A percentile compares a stretch with the other conserved stretches of the same genome.
Conservation (phyloP, 1,140 invertebrate species). For the Leptopilina boulardi region DNA sequence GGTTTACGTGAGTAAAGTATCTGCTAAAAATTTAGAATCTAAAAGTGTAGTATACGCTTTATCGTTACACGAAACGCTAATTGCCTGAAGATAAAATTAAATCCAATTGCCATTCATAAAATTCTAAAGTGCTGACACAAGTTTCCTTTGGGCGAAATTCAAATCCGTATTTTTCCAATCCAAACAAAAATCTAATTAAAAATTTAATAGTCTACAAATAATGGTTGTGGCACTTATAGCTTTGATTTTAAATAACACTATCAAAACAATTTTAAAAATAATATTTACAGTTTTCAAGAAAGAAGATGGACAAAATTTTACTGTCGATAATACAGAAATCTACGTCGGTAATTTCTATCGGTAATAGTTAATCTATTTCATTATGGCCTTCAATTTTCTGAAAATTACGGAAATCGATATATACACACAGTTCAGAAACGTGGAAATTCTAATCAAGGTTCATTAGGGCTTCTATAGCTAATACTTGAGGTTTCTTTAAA, state of each 20-base stretch:
- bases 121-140: neutral
- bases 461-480: conserved; percentile 50
- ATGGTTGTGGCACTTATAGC: too few relatives aligned
- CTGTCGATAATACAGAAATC: neutral
- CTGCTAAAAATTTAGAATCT: neutral
- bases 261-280: too few relatives aligned
- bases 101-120: neutral
- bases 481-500: conserved; percentile 52
- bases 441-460: conserved; percentile 53
- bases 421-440: conserved; percentile 36
- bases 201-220: too few relatives aligned
- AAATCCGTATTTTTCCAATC: too few relatives aligned
- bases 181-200: too few relatives aligned
- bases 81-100: neutral
- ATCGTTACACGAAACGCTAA: conserved; percentile 15
- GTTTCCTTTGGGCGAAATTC: too few relatives aligned
- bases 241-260: too few relatives aligned
- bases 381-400: neutral
- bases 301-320: neutral
- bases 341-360: too few relatives aligned
- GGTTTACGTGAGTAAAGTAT: conserved; percentile 22
- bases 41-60: neutral
- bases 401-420: neutral
- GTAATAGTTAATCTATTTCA: too few relatives aligned
- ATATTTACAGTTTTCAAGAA: too few relatives aligned